These are phyloP conservation scores for Pachycephala philippinensis DNA, from an alignment of 2,113 vertebrate genomes.

Conservation along the genomic window DNA sequence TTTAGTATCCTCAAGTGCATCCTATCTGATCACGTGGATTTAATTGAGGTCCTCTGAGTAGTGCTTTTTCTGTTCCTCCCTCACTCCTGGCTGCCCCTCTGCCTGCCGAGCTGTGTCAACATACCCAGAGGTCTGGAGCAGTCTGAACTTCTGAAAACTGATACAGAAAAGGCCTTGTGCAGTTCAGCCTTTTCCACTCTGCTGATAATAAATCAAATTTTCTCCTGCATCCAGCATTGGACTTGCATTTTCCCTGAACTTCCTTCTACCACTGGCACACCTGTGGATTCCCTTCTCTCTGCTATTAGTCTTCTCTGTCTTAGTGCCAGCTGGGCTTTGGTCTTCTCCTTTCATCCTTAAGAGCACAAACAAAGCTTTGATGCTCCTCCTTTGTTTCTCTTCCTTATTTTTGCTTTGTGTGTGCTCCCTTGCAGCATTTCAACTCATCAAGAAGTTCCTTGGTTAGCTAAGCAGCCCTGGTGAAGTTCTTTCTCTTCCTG, in stretches of 20 bases:
- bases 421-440: not conserved
- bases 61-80: not conserved
- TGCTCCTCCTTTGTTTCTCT: not conserved
- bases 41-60: not conserved
- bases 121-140: not conserved
- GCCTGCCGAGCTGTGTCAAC: not conserved
- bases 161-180: not conserved
- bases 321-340: not conserved
- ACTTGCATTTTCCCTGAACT: not conserved
- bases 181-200: not conserved
- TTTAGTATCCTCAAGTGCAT: not conserved
- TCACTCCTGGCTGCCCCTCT: not conserved
- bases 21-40: no score
- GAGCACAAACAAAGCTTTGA: not conserved
- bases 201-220: not conserved
- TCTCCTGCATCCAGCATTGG: not conserved
- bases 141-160: not conserved
- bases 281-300: not conserved
- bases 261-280: not conserved
- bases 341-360: not conserved
- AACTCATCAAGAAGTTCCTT: not conserved
- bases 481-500: not conserved
- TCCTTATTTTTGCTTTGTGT: not conserved
- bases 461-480: not conserved
- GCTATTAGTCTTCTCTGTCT: not conserved